Base-by-base conservation (phyloP, 2,888 invertebrate species). In the Euproctis similis region DNA sequence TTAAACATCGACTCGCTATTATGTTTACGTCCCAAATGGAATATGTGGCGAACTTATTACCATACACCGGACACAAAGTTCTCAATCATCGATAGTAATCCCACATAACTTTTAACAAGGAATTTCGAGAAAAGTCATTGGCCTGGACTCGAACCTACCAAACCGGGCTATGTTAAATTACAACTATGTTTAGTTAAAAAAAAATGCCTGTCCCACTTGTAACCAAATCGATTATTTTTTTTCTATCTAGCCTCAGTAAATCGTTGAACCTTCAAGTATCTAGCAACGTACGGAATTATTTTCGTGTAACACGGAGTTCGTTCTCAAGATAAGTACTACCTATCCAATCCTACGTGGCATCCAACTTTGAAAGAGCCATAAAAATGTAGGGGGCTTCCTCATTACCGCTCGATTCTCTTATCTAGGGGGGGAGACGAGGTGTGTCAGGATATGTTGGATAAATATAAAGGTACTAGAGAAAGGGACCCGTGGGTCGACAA, bases 401-500 rank as follows among this genome's bases (percentile, higher is more conserved):
- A 54, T 56, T 57, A 46, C 44, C 39, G 46, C 46, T 54, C 51
- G 51, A 50, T 61, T 57, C 57, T 57, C 56, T 52, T 59, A 51
- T 49, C 46, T 50, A 36, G 46, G 42, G 14, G 50, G 52, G 47
- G 59, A 53, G 61, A 57, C 49, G 50, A 52, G 53, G 50, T 43
- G 56, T 63, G 49, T 61, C 73, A 60, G 50, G 52, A 46, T 66
- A 59, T 36, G 49, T 46, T 75, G 74, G 75, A 36, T 46, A 50
- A 61, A 61, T 65, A 59, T 63, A 59, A 63, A 68, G 64, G 67
- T 65, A 67, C 63, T 68, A 58, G 62, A 66, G 66, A 67, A 50
- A 50, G 48, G 71, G 68, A 61, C 61, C 61, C 70, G 64, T 67
- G 73, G 71, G 75, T 74, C 68, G 74, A 69, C 78, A 76, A 80